Base-by-base conservation (phyloP, 1,140 invertebrate genomes). In the Listronotus oregonensis region DNA sequence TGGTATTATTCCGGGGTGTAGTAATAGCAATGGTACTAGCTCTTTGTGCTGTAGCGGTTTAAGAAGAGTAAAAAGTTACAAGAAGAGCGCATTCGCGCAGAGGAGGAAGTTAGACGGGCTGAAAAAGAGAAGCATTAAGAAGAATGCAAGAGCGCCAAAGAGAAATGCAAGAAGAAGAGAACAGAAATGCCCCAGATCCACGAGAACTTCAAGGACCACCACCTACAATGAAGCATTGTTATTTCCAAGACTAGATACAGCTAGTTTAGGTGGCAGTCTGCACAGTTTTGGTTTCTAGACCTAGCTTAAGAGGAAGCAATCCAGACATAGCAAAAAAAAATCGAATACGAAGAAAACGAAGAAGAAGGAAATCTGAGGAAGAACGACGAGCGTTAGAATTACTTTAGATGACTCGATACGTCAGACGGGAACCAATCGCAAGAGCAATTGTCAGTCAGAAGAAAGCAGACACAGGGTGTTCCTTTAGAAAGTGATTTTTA, bases 191-290 rank as follows among this genome's bases (percentile, higher is more conserved):
- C 66, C 75, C 86, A 71, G 81, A 87, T 82, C 80, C 82, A 75
- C 76, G 86, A 59, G 89, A 90, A 79, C 77, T 87, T 12, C 81
- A 87, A 37, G 80, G 82, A 7, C 85, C 88, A 55, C 89, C 89
- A 86, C 84, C n/a, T 90, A 91, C 71, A 86, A 86, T 66, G 89
- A 90, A 78, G 89, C 89, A 10, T 80, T 91, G 52, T 81, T 85
- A 8, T 87, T 91, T 85, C 87, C 87, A 14, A 85, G 86, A 71
- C 66, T 86, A 54, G 83, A 83, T 65, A 75, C 80, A 7, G 86
- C 85, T 0, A 87, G 85, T 14, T 78, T 88, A 67, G 74, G 82
- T 58, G 85, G 75, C 80, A 75, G 79, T 64, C 64, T 81, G 72
- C 64, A 79, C 68, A 73, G 81, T 60, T 57, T 83, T 70, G 78